Conservation (phyloP, 2,888 invertebrate genomes). For the Subacronicta megacephala region DNA sequence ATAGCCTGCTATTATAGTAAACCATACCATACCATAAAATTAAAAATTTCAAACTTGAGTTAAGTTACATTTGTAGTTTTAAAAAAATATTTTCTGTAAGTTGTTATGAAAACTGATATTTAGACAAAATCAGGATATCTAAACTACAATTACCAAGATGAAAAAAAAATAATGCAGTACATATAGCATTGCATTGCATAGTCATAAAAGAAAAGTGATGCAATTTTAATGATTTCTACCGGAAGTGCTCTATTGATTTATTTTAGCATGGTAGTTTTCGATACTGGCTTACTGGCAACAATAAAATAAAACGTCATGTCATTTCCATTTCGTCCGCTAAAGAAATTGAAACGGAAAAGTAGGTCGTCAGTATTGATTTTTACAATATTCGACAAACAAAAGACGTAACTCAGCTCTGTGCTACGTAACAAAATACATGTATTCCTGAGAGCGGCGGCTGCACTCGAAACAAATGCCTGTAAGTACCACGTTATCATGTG, state of each 20-base stretch:
- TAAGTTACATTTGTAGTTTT: too few species aligned
- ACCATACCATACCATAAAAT: too few species aligned
- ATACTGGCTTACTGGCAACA: conserved; percentile 58
- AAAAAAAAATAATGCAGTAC: too few species aligned
- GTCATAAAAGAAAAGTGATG: too few species aligned
- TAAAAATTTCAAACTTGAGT: too few species aligned
- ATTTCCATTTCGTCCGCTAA: conserved; percentile 69
- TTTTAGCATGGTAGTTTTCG: conserved; percentile 28
- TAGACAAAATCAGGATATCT: too few species aligned
- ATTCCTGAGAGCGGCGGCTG: conserved; percentile 63
- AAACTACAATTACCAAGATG: too few species aligned
- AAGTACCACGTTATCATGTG: conserved; percentile 76
- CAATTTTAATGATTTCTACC: conserved; percentile 10
- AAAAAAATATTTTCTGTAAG: too few species aligned
- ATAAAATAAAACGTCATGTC: conserved; percentile 66
- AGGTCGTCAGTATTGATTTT: conserved; percentile 86
- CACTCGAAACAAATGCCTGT: conserved; percentile 80
- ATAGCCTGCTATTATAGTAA: too few species aligned
- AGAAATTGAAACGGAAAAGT: conserved; percentile 76
- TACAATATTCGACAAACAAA: conserved; percentile 76
- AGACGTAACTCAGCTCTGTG: conserved; percentile 66
- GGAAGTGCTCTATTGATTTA: conserved; percentile 34
- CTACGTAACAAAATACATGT: conserved; percentile 62
- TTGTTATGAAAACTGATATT: too few species aligned
- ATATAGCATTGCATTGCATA: too few species aligned